Conservation (phyloP, 2,888 invertebrate species). For the Platycheirus albimanus region DNA sequence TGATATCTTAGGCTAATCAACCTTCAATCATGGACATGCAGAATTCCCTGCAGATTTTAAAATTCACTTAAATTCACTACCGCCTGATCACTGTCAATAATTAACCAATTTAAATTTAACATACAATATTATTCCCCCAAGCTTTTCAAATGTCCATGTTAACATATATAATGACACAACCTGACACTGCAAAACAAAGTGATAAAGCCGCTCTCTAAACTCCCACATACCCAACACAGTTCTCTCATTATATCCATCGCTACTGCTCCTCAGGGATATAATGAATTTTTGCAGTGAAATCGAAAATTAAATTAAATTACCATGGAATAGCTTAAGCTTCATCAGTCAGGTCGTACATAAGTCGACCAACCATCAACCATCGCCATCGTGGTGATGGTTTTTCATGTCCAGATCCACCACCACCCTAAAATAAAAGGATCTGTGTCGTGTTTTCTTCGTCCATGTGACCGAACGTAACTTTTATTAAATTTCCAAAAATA, state of each 20-base stretch:
- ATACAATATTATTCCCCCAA: slow-evolving; percentile 46
- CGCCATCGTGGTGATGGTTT: slow-evolving; percentile 4
- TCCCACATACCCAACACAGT: slow-evolving; percentile 20
- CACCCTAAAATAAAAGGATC: neutral
- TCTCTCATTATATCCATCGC: slow-evolving; percentile 55
- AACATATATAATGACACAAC: slow-evolving; percentile 41
- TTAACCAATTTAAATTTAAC: slow-evolving; percentile 66
- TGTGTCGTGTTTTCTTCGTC: slow-evolving; percentile 20
- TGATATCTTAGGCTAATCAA: too few relatives aligned
- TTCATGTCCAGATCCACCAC: neutral
- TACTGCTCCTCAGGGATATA: slow-evolving; percentile 36
- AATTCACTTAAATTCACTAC: too few relatives aligned
- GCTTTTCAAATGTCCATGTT: slow-evolving; percentile 48
- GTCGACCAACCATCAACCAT: slow-evolving; percentile 9
- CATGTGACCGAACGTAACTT: slow-evolving; percentile 60
- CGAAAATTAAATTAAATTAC: slow-evolving; percentile 73
- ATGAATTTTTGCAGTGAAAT: slow-evolving; percentile 63
- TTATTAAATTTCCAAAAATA: slow-evolving; percentile 64
- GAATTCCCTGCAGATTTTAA: too few relatives aligned
- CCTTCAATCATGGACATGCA: too few relatives aligned
- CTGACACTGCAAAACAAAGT: slow-evolving; percentile 19
- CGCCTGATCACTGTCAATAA: too few relatives aligned
- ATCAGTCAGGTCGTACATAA: slow-evolving; percentile 9
- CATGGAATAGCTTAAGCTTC: slow-evolving; percentile 35
- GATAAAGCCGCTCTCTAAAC: slow-evolving; percentile 6